Conservation (phyloP, 2,113 vertebrate species). For the human (Homo sapiens) region GRCh38 chr4:54588501-54589000, state of each 20-base stretch:
- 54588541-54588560: conserved; percentile 33
- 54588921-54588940: not conserved
- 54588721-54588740: not conserved
- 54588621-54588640: not conserved
- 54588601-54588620: conserved; percentile 53
- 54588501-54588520: conserved; percentile 57
- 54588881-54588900: not conserved
- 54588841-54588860: not conserved
- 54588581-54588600: conserved; percentile 50
- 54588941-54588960: not conserved
- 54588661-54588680: not conserved
- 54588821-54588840: not conserved
- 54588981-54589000: not conserved
- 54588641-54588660: not conserved
- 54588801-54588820: not conserved
- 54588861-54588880: not conserved
- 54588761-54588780: not conserved
- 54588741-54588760: not conserved
- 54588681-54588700: not conserved
- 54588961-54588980: not conserved
- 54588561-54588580: not conserved
- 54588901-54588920: not conserved
- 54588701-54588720: not conserved
- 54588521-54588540: conserved; percentile 59
- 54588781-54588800: not conserved